Percentiles rank a stretch among this genome's conserved stretches.
Conservation (phyloP, 2,888 invertebrate species). For the Nemapogon koenigi region DNA sequence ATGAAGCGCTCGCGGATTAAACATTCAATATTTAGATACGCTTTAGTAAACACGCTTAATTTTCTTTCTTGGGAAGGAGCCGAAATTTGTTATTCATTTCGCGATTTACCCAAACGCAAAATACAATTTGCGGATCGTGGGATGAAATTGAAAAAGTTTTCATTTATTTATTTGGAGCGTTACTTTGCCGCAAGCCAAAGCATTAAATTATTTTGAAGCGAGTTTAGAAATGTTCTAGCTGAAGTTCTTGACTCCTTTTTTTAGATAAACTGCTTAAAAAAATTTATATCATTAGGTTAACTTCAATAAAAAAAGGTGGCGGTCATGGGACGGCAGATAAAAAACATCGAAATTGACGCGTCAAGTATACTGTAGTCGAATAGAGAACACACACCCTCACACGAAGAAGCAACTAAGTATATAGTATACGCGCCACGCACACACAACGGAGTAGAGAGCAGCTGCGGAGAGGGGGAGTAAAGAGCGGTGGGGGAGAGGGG, state of each 20-base stretch:
- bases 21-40: slow-evolving; percentile 12
- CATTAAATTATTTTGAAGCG: slow-evolving; percentile 44
- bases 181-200: slow-evolving; percentile 32
- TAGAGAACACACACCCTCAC: no score
- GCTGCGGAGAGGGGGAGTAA: no score
- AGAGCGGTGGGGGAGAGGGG: no score
- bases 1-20: background rate
- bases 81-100: slow-evolving; percentile 55
- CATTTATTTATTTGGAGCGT: slow-evolving; percentile 56
- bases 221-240: slow-evolving; percentile 27
- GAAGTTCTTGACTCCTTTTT: background rate
- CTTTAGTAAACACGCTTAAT: slow-evolving; percentile 37
- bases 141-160: slow-evolving; percentile 62
- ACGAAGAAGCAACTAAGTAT: no score
- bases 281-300: no score
- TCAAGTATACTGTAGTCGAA: no score
- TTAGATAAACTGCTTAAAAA: no score
- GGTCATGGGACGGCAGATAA: no score
- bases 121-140: slow-evolving; percentile 55
- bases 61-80: slow-evolving; percentile 38
- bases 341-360: no score
- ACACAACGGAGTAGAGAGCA: no score
- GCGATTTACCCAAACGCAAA: slow-evolving; percentile 57
- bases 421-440: no score
- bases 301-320: no score